Evolutionary conservation across 1,140 invertebrate genomes (phyloP).

Genomic region (Fopius arisanus): DNA sequence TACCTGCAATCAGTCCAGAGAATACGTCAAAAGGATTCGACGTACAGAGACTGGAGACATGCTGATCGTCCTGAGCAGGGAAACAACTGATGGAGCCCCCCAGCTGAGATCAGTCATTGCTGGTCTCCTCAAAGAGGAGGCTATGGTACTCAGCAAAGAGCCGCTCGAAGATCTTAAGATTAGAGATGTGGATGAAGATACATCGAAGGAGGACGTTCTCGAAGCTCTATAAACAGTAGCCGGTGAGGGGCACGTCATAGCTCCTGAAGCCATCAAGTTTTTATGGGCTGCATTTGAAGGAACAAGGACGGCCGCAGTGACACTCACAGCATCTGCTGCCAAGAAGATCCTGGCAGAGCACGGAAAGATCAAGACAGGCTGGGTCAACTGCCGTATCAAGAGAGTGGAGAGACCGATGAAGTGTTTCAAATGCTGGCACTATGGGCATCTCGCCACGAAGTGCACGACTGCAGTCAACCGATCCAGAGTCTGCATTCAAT

Average conservation of each 20-base stretch:
- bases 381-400: conserved; percentile 9
- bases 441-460: not conserved
- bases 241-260: not conserved
- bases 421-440: conserved; percentile 26
- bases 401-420: not conserved
- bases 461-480: conserved; percentile 4
- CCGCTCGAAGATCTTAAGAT: no score
- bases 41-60: no score
- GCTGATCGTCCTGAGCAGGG: no score
- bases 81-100: no score
- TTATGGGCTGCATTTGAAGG: not conserved
- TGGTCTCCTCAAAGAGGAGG: no score
- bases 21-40: no score
- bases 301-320: not conserved
- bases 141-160: no score
- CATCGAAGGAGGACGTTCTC: not conserved
- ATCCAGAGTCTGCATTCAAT: conserved; percentile 10
- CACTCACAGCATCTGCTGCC: not conserved
- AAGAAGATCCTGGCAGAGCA: not conserved
- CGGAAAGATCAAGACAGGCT: conserved; percentile 18
- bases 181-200: not conserved
- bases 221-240: not conserved
- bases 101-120: no score
- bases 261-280: not conserved
- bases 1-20: no score